A percentile compares a stretch with the other conserved stretches of the same genome.
phyloP scores from a whole-genome alignment of 2,888 invertebrate species.

The Brachypalpus laphriformis region DNA sequence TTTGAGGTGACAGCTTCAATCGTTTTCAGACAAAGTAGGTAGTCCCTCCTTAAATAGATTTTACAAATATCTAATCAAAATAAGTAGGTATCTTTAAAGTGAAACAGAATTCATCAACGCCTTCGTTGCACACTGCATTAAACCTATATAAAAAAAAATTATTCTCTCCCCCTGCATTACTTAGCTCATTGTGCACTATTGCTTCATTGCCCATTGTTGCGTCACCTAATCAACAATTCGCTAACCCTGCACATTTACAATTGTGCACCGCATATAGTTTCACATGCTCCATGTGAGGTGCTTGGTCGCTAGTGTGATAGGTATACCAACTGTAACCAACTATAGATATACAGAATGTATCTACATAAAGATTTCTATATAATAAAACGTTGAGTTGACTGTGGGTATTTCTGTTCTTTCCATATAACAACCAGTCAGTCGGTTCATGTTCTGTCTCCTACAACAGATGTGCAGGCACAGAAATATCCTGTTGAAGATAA shows the following conservation, averaged over 20 bases:
- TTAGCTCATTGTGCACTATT: conserved; percentile 33
- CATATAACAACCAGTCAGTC: not conserved
- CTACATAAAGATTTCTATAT: conserved; percentile 12
- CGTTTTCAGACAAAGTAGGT: too few relatives aligned
- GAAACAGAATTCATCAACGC: not conserved
- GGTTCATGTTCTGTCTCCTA: not conserved
- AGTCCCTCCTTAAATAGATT: not conserved
- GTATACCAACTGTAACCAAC: not conserved
- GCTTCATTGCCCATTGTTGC: conserved; percentile 48
- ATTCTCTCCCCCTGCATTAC: conserved; percentile 2
- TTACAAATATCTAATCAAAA: not conserved
- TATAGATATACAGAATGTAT: not conserved
- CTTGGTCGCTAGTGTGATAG: not conserved
- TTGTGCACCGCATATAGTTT: conserved; percentile 16
- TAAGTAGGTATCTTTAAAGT: not conserved
- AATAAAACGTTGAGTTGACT: conserved; percentile 1
- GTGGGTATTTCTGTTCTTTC: conserved; percentile 1
- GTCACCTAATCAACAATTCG: conserved; percentile 52
- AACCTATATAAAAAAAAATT: not conserved
- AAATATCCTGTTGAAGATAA: not conserved
- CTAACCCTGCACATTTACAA: conserved; percentile 48
- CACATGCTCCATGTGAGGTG: conserved; percentile 6
- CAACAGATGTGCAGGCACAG: conserved; percentile 17
- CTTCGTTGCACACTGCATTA: not conserved
- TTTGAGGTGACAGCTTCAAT: too few relatives aligned